Conservation (phyloP, 2,888 invertebrate species). For the Rhabditoides inermis region DNA sequence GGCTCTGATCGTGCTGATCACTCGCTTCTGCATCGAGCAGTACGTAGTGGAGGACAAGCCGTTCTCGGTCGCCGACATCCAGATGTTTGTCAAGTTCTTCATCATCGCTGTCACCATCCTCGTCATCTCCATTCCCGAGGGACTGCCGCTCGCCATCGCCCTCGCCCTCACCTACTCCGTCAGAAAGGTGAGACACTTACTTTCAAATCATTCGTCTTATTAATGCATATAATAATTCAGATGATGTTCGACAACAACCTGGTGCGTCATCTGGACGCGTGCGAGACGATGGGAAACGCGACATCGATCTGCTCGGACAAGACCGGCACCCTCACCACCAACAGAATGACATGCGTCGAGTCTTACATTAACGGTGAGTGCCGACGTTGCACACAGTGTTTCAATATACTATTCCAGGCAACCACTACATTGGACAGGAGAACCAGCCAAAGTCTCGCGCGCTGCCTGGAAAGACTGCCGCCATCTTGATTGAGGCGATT, state of each 20-base stretch:
- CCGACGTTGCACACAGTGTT: background rate
- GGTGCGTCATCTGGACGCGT: constrained; percentile 59
- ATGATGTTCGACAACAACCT: constrained; percentile 60
- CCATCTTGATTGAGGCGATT: constrained; percentile 74
- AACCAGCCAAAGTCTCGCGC: constrained; percentile 33
- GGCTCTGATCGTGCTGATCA: constrained; percentile 48
- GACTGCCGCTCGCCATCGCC: constrained; percentile 93
- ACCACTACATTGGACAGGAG: constrained; percentile 35
- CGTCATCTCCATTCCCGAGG: constrained; percentile 98
- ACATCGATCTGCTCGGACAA: constrained; percentile 60
- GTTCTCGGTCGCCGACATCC: constrained; percentile 53
- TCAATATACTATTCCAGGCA: constrained; percentile 11
- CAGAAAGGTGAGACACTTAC: constrained; percentile 64
- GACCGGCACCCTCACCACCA: constrained; percentile 59
- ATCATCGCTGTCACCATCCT: constrained; percentile 99
- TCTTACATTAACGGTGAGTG: constrained; percentile 54
- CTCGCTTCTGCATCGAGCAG: constrained; percentile 46
- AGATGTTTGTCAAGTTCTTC: constrained; percentile 86
- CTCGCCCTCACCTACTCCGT: constrained; percentile 97
- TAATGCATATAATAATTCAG: constrained; percentile 22
- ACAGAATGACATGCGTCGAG: constrained; percentile 61
- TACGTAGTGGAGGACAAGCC: constrained; percentile 34
- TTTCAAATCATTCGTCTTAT: background rate
- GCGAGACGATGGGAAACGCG: constrained; percentile 60
- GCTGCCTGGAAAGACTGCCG: constrained; percentile 32